Evolutionary conservation across 2,888 invertebrate genomes (phyloP).

Genomic region (Watsonalla cultraria): DNA sequence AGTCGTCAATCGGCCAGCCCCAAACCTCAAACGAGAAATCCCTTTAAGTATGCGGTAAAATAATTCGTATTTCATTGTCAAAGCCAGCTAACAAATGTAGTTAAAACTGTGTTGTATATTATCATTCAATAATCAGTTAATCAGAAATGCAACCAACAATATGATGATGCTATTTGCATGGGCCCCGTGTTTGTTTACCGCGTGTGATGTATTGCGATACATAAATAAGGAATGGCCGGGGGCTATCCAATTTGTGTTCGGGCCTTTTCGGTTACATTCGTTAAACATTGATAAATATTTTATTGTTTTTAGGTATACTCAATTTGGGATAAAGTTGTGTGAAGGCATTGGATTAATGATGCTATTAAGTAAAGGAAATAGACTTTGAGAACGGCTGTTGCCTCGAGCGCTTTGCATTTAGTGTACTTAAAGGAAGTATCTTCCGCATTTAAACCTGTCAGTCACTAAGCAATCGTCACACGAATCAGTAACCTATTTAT

Average conservation of each 20-base stretch:
- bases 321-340: background rate
- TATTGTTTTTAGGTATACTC: background rate
- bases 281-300: conserved; percentile 2
- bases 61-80: too few relatives aligned
- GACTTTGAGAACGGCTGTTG: too few relatives aligned
- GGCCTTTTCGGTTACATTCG: conserved; percentile 49
- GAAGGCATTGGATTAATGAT: background rate
- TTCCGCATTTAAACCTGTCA: too few relatives aligned
- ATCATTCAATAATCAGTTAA: background rate
- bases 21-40: too few relatives aligned
- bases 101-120: too few relatives aligned
- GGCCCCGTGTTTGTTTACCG: conserved; percentile 49
- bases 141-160: background rate
- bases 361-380: background rate
- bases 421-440: too few relatives aligned
- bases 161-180: conserved; percentile 20
- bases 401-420: too few relatives aligned
- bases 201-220: conserved; percentile 52
- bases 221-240: conserved; percentile 56
- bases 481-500: too few relatives aligned
- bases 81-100: too few relatives aligned
- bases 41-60: too few relatives aligned
- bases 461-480: too few relatives aligned
- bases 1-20: too few relatives aligned
- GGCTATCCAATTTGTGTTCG: conserved; percentile 22